These are phyloP conservation scores for Argopecten irradians DNA, from an alignment of 1,140 invertebrate genomes.

Conservation along the genomic window DNA sequence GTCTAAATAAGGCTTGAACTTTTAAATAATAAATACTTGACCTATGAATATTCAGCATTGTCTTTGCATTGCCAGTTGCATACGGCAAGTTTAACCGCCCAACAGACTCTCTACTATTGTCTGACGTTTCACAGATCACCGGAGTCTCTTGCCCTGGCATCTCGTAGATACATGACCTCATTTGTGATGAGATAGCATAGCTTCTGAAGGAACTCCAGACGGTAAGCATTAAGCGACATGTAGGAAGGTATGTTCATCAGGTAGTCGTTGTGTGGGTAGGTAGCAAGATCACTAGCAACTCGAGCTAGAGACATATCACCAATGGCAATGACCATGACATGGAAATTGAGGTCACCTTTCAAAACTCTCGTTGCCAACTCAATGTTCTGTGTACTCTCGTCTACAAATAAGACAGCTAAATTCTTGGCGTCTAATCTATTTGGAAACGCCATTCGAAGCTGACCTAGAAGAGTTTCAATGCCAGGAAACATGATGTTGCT, in stretches of 20 bases:
- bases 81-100: background rate
- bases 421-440: slow-evolving; percentile 49
- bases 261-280: slow-evolving; percentile 55
- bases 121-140: background rate
- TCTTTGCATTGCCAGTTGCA: background rate
- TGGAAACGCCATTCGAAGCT: slow-evolving; percentile 45
- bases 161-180: background rate
- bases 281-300: slow-evolving; percentile 46
- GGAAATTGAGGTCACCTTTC: slow-evolving; percentile 42
- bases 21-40: too few relatives aligned
- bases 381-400: slow-evolving; percentile 54
- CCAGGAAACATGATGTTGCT: slow-evolving; percentile 53
- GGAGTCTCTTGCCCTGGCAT: background rate
- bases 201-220: slow-evolving; percentile 47
- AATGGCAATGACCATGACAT: slow-evolving; percentile 57
- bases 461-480: slow-evolving; percentile 40
- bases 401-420: slow-evolving; percentile 57
- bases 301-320: slow-evolving; percentile 44
- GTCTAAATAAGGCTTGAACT: too few relatives aligned
- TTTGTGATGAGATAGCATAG: slow-evolving; percentile 36
- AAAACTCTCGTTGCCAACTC: slow-evolving; percentile 51
- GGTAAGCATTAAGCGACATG: slow-evolving; percentile 41
- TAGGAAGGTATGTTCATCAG: slow-evolving; percentile 54
- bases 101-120: background rate
- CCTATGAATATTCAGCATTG: too few relatives aligned